Evolutionary conservation across 2,888 invertebrate genomes (phyloP).

Genomic region (Eledona agricola): DNA sequence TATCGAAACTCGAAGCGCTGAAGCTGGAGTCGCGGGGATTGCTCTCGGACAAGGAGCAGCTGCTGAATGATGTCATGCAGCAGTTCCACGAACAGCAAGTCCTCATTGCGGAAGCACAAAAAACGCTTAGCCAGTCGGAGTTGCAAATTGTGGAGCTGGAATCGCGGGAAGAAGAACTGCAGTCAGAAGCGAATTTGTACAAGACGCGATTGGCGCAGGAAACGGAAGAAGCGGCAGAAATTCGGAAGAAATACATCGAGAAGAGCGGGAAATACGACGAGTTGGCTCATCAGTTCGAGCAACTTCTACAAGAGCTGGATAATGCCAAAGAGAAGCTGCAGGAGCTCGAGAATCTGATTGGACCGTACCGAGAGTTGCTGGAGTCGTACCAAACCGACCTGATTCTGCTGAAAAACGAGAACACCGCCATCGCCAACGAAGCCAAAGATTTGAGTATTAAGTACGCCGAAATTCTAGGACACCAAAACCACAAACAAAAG

Average conservation of each 20-base stretch:
- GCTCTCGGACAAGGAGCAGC: slow-evolving; percentile 38
- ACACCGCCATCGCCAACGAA: slow-evolving; percentile 61
- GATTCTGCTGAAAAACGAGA: slow-evolving; percentile 56
- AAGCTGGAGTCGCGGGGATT: slow-evolving; percentile 5
- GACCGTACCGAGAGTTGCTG: slow-evolving; percentile 62
- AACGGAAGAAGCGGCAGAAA: slow-evolving; percentile 50
- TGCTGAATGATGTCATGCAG: slow-evolving; percentile 45
- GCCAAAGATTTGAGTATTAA: slow-evolving; percentile 66
- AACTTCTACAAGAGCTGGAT: slow-evolving; percentile 41
- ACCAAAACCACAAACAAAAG: slow-evolving; percentile 73
- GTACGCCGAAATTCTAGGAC: slow-evolving; percentile 70
- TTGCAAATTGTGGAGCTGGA: slow-evolving; percentile 41
- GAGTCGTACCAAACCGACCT: slow-evolving; percentile 64
- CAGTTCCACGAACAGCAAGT: slow-evolving; percentile 45
- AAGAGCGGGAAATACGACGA: slow-evolving; percentile 57
- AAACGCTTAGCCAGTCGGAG: slow-evolving; percentile 29
- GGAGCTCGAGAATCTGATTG: slow-evolving; percentile 49
- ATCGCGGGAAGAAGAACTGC: slow-evolving; percentile 11
- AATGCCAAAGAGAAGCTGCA: slow-evolving; percentile 37
- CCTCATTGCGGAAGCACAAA: slow-evolving; percentile 2
- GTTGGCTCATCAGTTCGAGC: slow-evolving; percentile 52
- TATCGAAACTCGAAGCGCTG: slow-evolving; percentile 47
- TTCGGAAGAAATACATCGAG: slow-evolving; percentile 55
- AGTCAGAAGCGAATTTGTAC: slow-evolving; percentile 18
- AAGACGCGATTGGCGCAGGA: slow-evolving; percentile 46